Conservation (phyloP, 2,888 invertebrate species). For the Hirtodrosophila histrioides region DNA sequence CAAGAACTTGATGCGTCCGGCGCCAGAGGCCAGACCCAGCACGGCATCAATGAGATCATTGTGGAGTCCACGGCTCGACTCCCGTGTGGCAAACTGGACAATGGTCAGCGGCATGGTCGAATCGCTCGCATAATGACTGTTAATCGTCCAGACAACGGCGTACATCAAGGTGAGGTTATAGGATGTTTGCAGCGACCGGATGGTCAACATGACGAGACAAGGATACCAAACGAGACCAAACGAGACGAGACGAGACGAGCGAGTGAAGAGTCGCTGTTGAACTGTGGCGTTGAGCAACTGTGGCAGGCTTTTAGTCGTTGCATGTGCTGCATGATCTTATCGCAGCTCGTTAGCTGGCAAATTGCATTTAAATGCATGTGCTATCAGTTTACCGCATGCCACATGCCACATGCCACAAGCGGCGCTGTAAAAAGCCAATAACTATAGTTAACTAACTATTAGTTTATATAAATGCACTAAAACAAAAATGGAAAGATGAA, state of each 20-base stretch:
- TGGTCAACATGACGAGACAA: slow-evolving; percentile 26
- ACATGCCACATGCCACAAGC: slow-evolving; percentile 16
- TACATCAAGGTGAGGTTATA: slow-evolving; percentile 75
- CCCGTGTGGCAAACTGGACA: slow-evolving; percentile 65
- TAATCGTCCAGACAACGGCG: slow-evolving; percentile 79
- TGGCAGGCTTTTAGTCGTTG: slow-evolving; percentile 37
- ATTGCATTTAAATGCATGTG: slow-evolving; percentile 54
- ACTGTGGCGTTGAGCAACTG: neutral
- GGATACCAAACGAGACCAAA: slow-evolving; percentile 17
- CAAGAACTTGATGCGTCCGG: slow-evolving; percentile 46
- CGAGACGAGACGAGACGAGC: slow-evolving; percentile 3
- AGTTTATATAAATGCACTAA: neutral
- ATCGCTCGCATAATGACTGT: slow-evolving; percentile 63
- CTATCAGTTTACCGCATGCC: slow-evolving; percentile 39
- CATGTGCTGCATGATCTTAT: slow-evolving; percentile 29
- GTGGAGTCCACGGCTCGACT: slow-evolving; percentile 53
- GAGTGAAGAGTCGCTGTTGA: neutral
- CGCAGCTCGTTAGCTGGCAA: slow-evolving; percentile 37
- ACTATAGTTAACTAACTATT: slow-evolving; percentile 9
- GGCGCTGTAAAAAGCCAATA: slow-evolving; percentile 3
- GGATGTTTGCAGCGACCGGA: slow-evolving; percentile 14
- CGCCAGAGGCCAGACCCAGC: slow-evolving; percentile 26
- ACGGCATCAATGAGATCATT: slow-evolving; percentile 71
- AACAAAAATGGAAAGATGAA: too few relatives aligned
- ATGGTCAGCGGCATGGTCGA: slow-evolving; percentile 64